Evolutionary conservation across 2,113 vertebrate genomes (phyloP).

Genomic region (Boleophthalmus pectinirostris): DNA sequence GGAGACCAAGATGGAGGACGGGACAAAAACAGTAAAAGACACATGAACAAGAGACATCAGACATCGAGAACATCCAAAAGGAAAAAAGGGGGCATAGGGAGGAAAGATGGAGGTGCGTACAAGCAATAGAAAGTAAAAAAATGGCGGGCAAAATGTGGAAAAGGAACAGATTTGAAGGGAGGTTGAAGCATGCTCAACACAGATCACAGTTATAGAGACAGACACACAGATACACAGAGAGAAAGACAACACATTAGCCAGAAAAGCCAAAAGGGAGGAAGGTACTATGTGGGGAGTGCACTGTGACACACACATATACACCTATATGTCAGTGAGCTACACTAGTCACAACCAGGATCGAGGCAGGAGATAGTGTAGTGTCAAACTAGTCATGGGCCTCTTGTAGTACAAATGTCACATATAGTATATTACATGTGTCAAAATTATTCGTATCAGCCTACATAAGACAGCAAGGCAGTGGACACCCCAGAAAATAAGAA

Average conservation of each 20-base stretch:
- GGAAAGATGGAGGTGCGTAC: constrained; percentile 36
- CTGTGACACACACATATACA: constrained; percentile 66
- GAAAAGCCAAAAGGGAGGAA: constrained; percentile 61
- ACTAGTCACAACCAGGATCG: too few species aligned
- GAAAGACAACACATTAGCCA: constrained; percentile 78
- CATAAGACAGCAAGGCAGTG: too few species aligned
- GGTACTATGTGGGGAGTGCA: constrained; percentile 65
- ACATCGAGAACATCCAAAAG: constrained; percentile 51
- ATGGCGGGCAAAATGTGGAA: constrained; percentile 34
- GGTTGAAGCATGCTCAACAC: constrained; percentile 20
- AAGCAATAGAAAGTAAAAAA: constrained; percentile 50
- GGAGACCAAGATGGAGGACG: constrained; percentile 57
- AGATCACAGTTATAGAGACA: constrained; percentile 65
- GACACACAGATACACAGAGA: constrained; percentile 71
- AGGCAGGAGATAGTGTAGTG: too few species aligned
- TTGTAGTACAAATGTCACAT: too few species aligned
- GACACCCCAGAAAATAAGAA: too few species aligned
- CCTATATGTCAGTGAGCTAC: constrained; percentile 8
- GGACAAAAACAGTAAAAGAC: constrained; percentile 45
- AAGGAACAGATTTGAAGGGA: constrained; percentile 8
- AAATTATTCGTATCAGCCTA: too few species aligned
- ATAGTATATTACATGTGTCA: too few species aligned
- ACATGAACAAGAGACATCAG: constrained; percentile 21
- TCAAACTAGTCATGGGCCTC: too few species aligned
- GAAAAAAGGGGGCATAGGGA: constrained; percentile 35